These are phyloP conservation scores for Anoncus sp. DNA, from an alignment of 2,888 invertebrate genomes.

Conservation along the genomic window DNA sequence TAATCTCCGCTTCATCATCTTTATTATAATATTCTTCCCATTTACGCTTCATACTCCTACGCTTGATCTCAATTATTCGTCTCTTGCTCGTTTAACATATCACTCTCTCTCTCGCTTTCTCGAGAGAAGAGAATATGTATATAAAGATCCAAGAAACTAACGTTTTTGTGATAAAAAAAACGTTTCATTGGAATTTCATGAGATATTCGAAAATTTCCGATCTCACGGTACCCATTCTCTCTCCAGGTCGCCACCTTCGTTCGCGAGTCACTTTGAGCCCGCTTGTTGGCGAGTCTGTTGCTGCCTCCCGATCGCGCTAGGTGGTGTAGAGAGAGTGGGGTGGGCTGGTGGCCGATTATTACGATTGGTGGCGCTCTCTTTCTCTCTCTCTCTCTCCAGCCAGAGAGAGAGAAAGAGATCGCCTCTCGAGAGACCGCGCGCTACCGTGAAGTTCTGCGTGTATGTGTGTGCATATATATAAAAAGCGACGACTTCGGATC, in stretches of 20 bases:
- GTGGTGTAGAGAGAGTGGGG: constrained; percentile 40
- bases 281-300: constrained; percentile 45
- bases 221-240: constrained; percentile 21
- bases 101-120: constrained; percentile 15
- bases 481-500: constrained; percentile 51
- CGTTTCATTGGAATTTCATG: background rate
- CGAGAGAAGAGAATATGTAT: background rate
- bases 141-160: background rate
- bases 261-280: constrained; percentile 36
- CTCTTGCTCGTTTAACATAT: constrained; percentile 14
- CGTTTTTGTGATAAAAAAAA: background rate
- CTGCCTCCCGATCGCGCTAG: constrained; percentile 32
- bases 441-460: constrained; percentile 20
- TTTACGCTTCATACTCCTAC: constrained; percentile 34
- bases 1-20: constrained; percentile 27
- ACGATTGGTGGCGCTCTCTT: constrained; percentile 46
- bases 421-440: constrained; percentile 1
- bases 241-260: constrained; percentile 31
- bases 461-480: constrained; percentile 1
- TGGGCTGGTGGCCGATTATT: constrained; percentile 42
- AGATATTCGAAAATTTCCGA: constrained; percentile 26
- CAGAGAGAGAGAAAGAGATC: background rate
- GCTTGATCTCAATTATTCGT: constrained; percentile 41
- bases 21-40: constrained; percentile 31
- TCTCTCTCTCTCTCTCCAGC: constrained; percentile 13